Conservation (phyloP, 2,113 vertebrate genomes). For the Miniopterus natalensis region DNA sequence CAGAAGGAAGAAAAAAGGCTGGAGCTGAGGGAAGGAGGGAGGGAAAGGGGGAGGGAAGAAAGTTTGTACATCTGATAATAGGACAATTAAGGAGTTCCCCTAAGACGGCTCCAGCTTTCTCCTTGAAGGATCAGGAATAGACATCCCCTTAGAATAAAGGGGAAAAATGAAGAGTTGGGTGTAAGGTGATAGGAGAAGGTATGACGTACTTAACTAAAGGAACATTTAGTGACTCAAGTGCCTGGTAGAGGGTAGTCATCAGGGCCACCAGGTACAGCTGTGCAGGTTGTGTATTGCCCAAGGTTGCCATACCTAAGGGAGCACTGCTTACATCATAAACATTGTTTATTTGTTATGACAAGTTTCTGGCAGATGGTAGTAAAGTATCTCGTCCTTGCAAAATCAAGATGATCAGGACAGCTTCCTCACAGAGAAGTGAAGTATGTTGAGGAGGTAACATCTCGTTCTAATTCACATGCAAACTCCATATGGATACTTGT, state of each 20-base stretch:
- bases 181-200: neutral
- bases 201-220: neutral
- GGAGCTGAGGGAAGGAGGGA: neutral
- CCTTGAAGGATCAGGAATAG: neutral
- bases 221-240: neutral
- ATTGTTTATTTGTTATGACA: neutral
- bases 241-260: neutral
- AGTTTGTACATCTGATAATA: neutral
- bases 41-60: neutral
- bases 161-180: neutral
- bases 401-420: neutral
- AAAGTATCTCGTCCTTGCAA: neutral
- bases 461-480: neutral
- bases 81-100: neutral
- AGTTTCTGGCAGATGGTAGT: neutral
- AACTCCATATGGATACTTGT: neutral
- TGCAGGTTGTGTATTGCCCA: neutral
- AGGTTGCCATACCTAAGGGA: neutral
- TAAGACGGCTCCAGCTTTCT: neutral
- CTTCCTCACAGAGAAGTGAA: neutral
- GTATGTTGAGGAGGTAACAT: neutral
- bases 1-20: neutral
- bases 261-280: neutral
- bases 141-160: neutral
- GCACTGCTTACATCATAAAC: neutral